These are phyloP conservation scores for Andrena bicolor DNA, from an alignment of 2,888 invertebrate genomes.

Conservation along the genomic window DNA sequence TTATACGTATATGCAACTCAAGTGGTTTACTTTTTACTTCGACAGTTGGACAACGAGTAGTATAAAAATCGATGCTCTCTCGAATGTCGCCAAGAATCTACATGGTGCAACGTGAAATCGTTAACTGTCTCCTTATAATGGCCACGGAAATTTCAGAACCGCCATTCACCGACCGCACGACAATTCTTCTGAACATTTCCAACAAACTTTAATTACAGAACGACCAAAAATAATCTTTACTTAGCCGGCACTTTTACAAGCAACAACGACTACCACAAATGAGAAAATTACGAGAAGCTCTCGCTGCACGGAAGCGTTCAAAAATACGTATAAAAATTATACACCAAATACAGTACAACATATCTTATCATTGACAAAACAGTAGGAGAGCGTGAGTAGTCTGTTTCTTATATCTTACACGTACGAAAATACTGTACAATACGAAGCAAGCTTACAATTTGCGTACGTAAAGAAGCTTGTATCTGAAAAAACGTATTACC, in stretches of 20 bases:
- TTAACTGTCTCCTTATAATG: too few species aligned
- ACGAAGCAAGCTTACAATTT: constrained; percentile 66
- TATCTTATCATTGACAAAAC: constrained; percentile 31
- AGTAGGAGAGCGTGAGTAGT: constrained; percentile 42
- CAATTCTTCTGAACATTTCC: not conserved
- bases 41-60: too few species aligned
- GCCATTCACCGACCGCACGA: not conserved
- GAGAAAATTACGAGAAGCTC: constrained; percentile 56
- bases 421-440: constrained; percentile 47
- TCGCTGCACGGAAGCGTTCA: constrained; percentile 54
- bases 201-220: not conserved
- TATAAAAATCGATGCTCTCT: too few species aligned
- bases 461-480: constrained; percentile 60
- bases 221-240: not conserved
- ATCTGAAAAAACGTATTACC: constrained; percentile 11
- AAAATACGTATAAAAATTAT: constrained; percentile 52
- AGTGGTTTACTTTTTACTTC: too few species aligned
- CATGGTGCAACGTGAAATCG: too few species aligned
- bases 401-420: constrained; percentile 19
- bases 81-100: too few species aligned
- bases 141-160: not conserved
- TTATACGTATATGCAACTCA: too few species aligned
- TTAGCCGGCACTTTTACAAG: constrained; percentile 41
- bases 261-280: constrained; percentile 54
- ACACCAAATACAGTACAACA: constrained; percentile 51